phyloP scores from a whole-genome alignment of 64 coral and sea anemone genomes.

The Actinia equina region DNA sequence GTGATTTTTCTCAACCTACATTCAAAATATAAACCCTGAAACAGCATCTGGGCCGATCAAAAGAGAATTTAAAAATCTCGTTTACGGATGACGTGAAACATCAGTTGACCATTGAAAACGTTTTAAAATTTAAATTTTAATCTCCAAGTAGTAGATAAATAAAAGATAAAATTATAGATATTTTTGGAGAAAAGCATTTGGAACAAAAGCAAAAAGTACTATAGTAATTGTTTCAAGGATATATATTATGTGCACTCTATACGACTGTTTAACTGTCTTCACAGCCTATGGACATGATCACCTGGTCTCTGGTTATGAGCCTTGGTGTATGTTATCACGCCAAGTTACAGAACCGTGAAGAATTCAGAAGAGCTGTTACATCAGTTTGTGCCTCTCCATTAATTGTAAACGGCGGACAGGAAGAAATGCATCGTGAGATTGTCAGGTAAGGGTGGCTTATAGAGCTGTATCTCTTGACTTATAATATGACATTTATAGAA shows the following conservation, averaged over 20 bases:
- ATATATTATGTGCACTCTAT: too few species aligned
- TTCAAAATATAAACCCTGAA: not conserved
- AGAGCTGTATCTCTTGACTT: not conserved
- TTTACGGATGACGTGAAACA: too few species aligned
- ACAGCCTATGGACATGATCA: constrained; percentile 30
- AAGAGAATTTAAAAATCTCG: too few species aligned
- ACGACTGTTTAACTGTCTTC: not conserved
- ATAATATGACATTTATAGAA: too few species aligned
- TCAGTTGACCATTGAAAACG: too few species aligned
- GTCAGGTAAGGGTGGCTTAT: constrained; percentile 20
- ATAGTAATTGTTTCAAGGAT: too few species aligned
- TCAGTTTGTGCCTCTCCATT: constrained; percentile 27
- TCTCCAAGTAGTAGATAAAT: too few species aligned
- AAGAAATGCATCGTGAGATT: constrained; percentile 44
- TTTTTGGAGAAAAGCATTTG: too few species aligned
- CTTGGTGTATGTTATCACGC: constrained; percentile 83
- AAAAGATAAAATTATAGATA: too few species aligned
- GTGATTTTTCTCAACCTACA: not conserved
- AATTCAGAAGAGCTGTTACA: constrained; percentile 32
- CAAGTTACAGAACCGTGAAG: constrained; percentile 45
- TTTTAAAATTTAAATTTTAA: too few species aligned
- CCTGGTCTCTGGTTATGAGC: constrained; percentile 46
- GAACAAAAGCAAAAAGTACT: too few species aligned
- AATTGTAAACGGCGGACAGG: constrained; percentile 38
- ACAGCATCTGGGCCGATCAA: too few species aligned